Evolutionary conservation across 2,888 invertebrate genomes (phyloP).

Genomic region (Scaeva pyrastri): DNA sequence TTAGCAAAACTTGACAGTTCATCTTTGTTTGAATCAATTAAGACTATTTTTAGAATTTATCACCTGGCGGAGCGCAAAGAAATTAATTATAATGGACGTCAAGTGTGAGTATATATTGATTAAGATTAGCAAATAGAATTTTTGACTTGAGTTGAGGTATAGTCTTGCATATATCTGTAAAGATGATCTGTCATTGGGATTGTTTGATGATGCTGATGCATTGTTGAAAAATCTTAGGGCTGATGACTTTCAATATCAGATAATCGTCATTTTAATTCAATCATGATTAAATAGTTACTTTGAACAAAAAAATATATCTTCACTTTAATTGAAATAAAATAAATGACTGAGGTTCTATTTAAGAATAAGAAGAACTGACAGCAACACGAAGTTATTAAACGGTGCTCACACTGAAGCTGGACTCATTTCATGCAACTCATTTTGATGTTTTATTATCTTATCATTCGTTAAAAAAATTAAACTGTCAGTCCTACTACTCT

Average conservation of each 20-base stretch:
- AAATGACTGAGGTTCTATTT: no score
- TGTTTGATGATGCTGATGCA: conserved; percentile 8
- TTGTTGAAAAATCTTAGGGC: background rate
- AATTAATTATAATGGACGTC: conserved; percentile 21
- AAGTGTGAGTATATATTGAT: background rate
- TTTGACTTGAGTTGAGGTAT: background rate
- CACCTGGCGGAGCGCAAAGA: background rate
- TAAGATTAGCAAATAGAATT: conserved; percentile 18
- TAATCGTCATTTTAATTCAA: background rate
- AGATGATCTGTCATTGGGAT: conserved; percentile 15
- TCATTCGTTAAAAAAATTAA: no score
- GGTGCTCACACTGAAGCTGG: no score
- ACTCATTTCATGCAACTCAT: no score
- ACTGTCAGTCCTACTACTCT: no score
- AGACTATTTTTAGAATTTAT: conserved; percentile 15
- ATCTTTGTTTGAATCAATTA: conserved; percentile 24
- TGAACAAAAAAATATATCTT: no score
- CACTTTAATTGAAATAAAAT: no score
- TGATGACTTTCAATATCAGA: background rate
- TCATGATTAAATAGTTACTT: no score
- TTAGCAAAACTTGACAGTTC: conserved; percentile 10
- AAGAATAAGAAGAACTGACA: no score
- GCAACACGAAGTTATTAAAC: no score
- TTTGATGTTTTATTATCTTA: no score
- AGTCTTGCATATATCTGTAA: background rate